Percentiles rank a stretch among this genome's conserved stretches.
Conservation (phyloP, 2,888 invertebrate genomes). For the Plagodis dolabraria region DNA sequence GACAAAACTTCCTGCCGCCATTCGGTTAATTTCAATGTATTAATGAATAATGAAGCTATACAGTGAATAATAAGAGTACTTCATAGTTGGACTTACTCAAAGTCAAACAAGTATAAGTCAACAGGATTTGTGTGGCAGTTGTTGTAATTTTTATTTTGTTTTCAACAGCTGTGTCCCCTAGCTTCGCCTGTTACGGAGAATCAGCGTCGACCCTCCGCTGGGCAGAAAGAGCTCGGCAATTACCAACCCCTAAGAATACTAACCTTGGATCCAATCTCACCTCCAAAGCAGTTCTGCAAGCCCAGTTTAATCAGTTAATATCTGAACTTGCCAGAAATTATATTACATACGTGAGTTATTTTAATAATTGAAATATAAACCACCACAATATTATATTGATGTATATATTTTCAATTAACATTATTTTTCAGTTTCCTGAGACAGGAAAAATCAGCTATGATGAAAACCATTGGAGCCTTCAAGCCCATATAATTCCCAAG, state of each 20-base stretch:
- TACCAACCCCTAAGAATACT: constrained; percentile 62
- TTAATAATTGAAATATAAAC: neutral
- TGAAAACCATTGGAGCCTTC: constrained; percentile 63
- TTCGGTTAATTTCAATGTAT: too few relatives aligned
- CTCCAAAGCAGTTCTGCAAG: constrained; percentile 56
- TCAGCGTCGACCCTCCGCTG: constrained; percentile 92
- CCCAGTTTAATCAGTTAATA: constrained; percentile 72
- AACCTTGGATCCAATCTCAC: constrained; percentile 35
- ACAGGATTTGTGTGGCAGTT: too few relatives aligned
- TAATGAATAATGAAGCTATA: too few relatives aligned
- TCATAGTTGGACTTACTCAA: too few relatives aligned
- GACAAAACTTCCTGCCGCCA: too few relatives aligned
- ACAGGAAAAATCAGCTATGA: constrained; percentile 65
- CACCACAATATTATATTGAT: neutral
- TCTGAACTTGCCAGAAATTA: constrained; percentile 65
- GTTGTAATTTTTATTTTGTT: neutral
- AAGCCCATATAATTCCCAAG: constrained; percentile 33
- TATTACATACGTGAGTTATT: constrained; percentile 63
- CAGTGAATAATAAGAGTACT: too few relatives aligned
- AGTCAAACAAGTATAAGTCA: too few relatives aligned
- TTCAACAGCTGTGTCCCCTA: constrained; percentile 89
- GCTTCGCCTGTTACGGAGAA: constrained; percentile 90
- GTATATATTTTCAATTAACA: neutral
- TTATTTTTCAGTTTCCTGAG: constrained; percentile 61
- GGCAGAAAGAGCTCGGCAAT: constrained; percentile 90